Percentiles rank a stretch among this genome's conserved stretches.
Conservation (phyloP, 1,140 invertebrate genomes). For the Nomia melanderi region DNA sequence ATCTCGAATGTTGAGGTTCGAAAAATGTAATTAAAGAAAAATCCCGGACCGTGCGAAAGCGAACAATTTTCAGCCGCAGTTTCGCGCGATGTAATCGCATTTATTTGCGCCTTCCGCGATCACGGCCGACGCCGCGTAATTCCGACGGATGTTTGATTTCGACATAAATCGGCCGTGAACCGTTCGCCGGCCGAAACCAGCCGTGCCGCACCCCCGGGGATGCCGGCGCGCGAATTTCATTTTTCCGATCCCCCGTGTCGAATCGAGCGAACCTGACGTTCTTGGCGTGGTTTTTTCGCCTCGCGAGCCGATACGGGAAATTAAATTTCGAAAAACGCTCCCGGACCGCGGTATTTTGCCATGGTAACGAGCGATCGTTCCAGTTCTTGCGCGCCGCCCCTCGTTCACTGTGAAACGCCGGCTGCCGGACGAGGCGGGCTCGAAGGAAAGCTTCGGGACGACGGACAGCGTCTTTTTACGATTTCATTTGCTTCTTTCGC, state of each 20-base stretch:
- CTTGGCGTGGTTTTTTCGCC: not conserved
- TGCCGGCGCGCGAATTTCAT: not conserved
- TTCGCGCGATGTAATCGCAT: constrained; percentile 25
- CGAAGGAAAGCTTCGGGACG: too few species aligned
- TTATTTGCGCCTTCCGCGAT: constrained; percentile 35
- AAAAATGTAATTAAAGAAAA: too few species aligned
- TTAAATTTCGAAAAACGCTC: not conserved
- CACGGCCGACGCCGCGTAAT: constrained; percentile 14
- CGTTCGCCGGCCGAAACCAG: not conserved
- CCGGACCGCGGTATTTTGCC: not conserved
- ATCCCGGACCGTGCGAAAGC: not conserved
- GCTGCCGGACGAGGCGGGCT: too few species aligned
- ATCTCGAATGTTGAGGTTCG: too few species aligned
- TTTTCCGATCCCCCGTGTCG: not conserved
- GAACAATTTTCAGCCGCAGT: constrained; percentile 13
- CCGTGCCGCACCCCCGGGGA: too few species aligned
- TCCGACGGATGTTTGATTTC: constrained; percentile 35
- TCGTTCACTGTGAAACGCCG: too few species aligned
- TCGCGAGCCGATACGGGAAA: not conserved
- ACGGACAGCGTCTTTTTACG: too few species aligned
- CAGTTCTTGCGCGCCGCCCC: too few species aligned
- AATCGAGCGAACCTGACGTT: not conserved
- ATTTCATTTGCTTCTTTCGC: not conserved
- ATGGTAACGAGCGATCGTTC: too few species aligned
- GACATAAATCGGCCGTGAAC: constrained; percentile 29